Percentiles rank a stretch among this genome's conserved stretches.
Conservation (phyloP, 1,140 invertebrate genomes). For the Stegodyphus dumicola region DNA sequence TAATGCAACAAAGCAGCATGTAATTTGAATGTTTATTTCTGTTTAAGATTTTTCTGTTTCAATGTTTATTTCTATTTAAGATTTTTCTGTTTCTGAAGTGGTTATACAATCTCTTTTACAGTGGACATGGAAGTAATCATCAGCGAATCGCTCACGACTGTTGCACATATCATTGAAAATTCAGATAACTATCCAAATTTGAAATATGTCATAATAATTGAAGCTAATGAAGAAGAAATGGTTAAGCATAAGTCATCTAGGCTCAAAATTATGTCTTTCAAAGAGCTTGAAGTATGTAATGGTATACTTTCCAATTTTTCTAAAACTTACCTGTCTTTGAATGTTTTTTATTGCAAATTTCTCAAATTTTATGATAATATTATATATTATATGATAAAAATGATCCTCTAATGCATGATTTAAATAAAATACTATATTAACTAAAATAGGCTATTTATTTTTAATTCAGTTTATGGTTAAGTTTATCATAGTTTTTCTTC, state of each 20-base stretch:
- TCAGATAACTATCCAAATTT: slow-evolving; percentile 1
- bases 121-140: slow-evolving; percentile 39
- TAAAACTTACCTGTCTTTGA: neutral
- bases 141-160: slow-evolving; percentile 20
- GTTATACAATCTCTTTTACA: neutral
- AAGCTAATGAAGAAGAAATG: slow-evolving; percentile 33
- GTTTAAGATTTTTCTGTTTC: too few relatives aligned
- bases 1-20: too few relatives aligned
- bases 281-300: slow-evolving; percentile 20
- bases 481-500: neutral
- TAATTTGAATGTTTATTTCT: too few relatives aligned
- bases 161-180: slow-evolving; percentile 7
- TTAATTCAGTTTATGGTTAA: neutral
- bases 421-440: too few relatives aligned
- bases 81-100: too few relatives aligned
- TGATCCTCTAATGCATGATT: too few relatives aligned
- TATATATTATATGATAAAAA: too few relatives aligned
- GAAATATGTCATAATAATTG: slow-evolving; percentile 35
- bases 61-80: too few relatives aligned
- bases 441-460: too few relatives aligned
- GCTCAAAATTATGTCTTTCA: slow-evolving; percentile 10
- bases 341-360: too few relatives aligned
- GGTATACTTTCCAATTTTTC: neutral
- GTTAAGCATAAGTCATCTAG: neutral
- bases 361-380: too few relatives aligned